These are phyloP conservation scores for Cacatua alba DNA, from an alignment of 2,113 vertebrate genomes.

Conservation along the genomic window DNA sequence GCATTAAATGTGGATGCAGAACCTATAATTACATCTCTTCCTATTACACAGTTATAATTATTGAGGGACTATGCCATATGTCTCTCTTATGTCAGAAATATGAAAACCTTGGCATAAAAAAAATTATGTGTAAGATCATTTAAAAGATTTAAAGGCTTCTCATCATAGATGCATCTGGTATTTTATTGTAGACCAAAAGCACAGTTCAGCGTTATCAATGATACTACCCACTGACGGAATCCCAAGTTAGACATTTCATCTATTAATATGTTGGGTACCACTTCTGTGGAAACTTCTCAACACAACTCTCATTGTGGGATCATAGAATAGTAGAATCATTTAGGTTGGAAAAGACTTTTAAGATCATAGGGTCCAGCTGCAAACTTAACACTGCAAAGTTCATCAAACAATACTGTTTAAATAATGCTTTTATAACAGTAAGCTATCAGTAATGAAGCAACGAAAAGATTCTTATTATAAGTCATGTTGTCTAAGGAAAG, in stretches of 20 bases:
- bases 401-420: background rate
- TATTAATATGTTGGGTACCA: background rate
- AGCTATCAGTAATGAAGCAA: background rate
- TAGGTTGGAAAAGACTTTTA: too few species aligned
- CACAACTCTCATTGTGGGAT: background rate
- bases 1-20: background rate
- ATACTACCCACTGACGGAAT: background rate
- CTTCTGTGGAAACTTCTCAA: background rate
- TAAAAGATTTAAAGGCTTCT: background rate
- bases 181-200: background rate
- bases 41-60: slow-evolving; percentile 33
- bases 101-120: background rate
- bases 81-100: slow-evolving; percentile 9
- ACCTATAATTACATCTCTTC: background rate
- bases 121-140: background rate
- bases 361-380: too few species aligned
- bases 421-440: background rate
- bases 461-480: background rate
- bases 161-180: background rate
- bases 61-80: background rate
- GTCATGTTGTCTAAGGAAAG: background rate
- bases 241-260: background rate
- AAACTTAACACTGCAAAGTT: too few species aligned
- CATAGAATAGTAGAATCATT: background rate
- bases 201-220: background rate